Evolutionary conservation across 2,797 vertebrate genomes (phyloP).

Genomic region (Platalea minor): DNA sequence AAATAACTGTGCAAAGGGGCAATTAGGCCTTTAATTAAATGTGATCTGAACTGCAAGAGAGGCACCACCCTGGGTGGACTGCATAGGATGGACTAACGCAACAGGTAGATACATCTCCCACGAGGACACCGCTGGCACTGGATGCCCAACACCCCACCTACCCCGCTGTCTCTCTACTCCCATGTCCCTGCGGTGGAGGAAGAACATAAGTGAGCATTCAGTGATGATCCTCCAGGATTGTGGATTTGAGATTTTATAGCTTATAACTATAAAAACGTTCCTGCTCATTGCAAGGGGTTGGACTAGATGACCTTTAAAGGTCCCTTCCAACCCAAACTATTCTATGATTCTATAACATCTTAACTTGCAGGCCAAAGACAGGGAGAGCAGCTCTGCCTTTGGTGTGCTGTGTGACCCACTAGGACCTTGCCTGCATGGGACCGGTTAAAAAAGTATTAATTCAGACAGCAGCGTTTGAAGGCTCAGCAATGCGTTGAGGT

Average conservation of each 20-base stretch:
- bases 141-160: neutral
- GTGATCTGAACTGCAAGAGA: neutral
- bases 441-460: neutral
- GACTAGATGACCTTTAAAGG: neutral
- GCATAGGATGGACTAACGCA: neutral
- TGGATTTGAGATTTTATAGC: neutral
- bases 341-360: neutral
- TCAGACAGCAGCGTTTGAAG: neutral
- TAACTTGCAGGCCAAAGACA: neutral
- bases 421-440: neutral
- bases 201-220: neutral
- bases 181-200: rapidly evolving
- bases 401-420: neutral
- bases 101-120: neutral
- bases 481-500: neutral
- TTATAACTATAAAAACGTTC: neutral
- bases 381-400: neutral
- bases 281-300: neutral
- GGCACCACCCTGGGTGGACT: neutral
- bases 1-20: neutral
- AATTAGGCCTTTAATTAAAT: neutral
- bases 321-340: neutral
- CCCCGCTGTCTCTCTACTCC: rapidly evolving
- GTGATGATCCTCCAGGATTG: neutral
- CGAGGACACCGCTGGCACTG: neutral